phyloP scores from a whole-genome alignment of 2,113 vertebrate genomes.

The Sebastes schlegelii region DNA sequence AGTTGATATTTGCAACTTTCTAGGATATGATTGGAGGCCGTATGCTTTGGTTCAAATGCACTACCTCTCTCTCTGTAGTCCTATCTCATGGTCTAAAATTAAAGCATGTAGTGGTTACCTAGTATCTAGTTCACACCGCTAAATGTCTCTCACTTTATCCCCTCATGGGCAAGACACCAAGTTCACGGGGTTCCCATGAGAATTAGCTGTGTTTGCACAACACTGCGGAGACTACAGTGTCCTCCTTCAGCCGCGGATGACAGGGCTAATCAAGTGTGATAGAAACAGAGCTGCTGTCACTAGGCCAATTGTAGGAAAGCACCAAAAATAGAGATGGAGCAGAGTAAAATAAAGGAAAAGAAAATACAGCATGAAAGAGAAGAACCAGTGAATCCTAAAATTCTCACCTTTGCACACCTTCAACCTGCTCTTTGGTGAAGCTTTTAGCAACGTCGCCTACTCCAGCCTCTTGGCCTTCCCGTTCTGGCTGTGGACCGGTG shows the following conservation, averaged over 20 bases:
- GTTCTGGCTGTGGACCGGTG: slow-evolving; percentile 72
- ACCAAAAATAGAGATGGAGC: slow-evolving; percentile 8
- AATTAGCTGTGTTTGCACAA: slow-evolving; percentile 50
- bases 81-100: slow-evolving; percentile 17
- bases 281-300: slow-evolving; percentile 19
- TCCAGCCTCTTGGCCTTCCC: slow-evolving; percentile 74
- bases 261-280: slow-evolving; percentile 2
- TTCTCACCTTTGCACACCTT: slow-evolving; percentile 92
- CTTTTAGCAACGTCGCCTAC: slow-evolving; percentile 86
- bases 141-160: slow-evolving; percentile 21
- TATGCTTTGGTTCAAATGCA: background rate
- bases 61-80: background rate
- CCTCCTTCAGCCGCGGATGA: slow-evolving; percentile 12
- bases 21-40: background rate
- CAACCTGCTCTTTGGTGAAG: slow-evolving; percentile 93
- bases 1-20: background rate
- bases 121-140: slow-evolving; percentile 24
- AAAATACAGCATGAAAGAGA: background rate
- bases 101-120: slow-evolving; percentile 19
- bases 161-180: slow-evolving; percentile 44
- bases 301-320: background rate
- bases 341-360: background rate
- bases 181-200: slow-evolving; percentile 58
- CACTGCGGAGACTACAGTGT: slow-evolving; percentile 19
- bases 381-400: background rate